Percentiles rank a stretch among this genome's conserved stretches.
phyloP scores from a whole-genome alignment of 2,113 vertebrate species.

The Hippocampus mohnikei region DNA sequence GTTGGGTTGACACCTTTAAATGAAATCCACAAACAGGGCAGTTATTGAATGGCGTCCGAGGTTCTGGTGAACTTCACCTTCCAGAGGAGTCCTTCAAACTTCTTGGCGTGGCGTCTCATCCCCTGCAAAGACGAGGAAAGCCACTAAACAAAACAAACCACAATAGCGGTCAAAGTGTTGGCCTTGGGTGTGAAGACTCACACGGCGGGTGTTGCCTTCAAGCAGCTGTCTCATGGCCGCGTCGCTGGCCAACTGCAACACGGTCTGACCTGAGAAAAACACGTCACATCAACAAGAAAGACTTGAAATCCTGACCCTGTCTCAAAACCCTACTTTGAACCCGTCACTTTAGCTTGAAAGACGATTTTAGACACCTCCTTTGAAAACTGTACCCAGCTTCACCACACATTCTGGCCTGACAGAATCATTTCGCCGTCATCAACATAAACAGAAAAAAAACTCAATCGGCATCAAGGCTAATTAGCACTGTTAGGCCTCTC shows the following conservation, averaged over 20 bases:
- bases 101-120: conserved; percentile 72
- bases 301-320: too few relatives aligned
- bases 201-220: conserved; percentile 74
- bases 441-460: conserved; percentile 12
- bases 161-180: background rate
- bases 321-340: background rate
- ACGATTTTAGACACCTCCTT: too few relatives aligned
- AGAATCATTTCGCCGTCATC: background rate
- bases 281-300: too few relatives aligned
- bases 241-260: conserved; percentile 84
- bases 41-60: too few relatives aligned
- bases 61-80: conserved; percentile 74
- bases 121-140: conserved; percentile 65
- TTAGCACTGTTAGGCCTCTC: background rate
- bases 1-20: background rate
- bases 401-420: background rate
- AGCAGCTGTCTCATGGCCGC: conserved; percentile 85
- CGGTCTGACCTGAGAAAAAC: conserved; percentile 79
- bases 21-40: background rate
- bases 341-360: background rate
- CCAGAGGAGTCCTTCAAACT: conserved; percentile 84
- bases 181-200: conserved; percentile 50
- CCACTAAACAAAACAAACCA: background rate
- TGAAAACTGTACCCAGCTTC: background rate
- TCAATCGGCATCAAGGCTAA: background rate